phyloP scores from a whole-genome alignment of 2,113 vertebrate genomes.

The Oryzias woworae region DNA sequence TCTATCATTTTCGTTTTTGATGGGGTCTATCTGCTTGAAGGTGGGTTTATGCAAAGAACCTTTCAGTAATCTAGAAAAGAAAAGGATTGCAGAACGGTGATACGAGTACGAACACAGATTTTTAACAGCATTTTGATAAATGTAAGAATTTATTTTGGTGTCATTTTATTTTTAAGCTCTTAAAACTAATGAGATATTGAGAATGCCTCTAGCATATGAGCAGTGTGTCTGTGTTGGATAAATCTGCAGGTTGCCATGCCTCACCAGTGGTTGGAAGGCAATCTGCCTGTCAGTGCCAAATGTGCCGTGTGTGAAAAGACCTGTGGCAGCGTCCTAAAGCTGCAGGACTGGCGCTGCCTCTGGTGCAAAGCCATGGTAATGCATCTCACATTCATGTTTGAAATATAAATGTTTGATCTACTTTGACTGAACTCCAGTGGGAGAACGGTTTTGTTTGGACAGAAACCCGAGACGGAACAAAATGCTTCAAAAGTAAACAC shows the following conservation, averaged over 20 bases:
- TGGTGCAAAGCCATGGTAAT: constrained; percentile 99
- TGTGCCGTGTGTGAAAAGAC: constrained; percentile 98
- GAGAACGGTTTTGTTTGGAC: too few species aligned
- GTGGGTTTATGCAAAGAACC: too few species aligned
- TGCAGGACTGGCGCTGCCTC: constrained; percentile 98
- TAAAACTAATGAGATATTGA: background rate
- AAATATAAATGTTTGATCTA: background rate
- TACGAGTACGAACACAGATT: too few species aligned
- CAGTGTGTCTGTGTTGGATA: constrained; percentile 14
- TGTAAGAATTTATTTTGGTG: background rate
- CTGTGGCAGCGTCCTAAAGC: constrained; percentile 92
- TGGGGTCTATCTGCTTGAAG: background rate
- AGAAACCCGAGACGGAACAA: too few species aligned
- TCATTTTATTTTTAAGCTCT: background rate
- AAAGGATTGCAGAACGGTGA: too few species aligned
- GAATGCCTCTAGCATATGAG: background rate
- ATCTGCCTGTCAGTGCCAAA: constrained; percentile 96
- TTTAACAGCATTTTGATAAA: too few species aligned
- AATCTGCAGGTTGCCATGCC: constrained; percentile 91
- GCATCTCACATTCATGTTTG: constrained; percentile 7
- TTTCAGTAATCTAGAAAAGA: too few species aligned
- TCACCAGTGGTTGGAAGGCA: constrained; percentile 97
- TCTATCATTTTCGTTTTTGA: too few species aligned
- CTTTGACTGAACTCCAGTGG: too few species aligned
- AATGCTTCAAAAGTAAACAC: too few species aligned